phyloP scores from a whole-genome alignment of 2,888 invertebrate species.

The Sepiola atlantica region DNA sequence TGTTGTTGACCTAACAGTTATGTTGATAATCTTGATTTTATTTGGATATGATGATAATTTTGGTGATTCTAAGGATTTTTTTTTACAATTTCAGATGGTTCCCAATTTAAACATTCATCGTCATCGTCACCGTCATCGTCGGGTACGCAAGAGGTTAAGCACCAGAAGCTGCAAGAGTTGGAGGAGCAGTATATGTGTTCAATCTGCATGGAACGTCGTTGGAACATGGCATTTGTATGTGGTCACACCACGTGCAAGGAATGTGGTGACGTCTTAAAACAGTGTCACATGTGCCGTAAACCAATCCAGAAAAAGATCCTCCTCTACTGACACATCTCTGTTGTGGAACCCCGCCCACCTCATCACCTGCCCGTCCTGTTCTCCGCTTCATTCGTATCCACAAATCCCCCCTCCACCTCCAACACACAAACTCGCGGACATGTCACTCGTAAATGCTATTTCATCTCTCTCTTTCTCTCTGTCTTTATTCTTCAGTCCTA shows the following conservation, averaged over 20 bases:
- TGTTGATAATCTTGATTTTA: too few relatives aligned
- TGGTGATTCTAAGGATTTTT: not conserved
- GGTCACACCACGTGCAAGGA: conserved; percentile 89
- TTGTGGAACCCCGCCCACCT: not conserved
- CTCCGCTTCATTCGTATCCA: conserved; percentile 34
- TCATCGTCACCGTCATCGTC: conserved; percentile 34
- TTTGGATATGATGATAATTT: too few relatives aligned
- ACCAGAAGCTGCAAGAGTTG: conserved; percentile 83
- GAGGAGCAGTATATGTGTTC: conserved; percentile 90
- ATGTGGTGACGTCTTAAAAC: conserved; percentile 86
- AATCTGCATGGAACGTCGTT: conserved; percentile 89
- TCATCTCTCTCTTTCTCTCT: conserved; percentile 16
- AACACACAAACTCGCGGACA: not conserved
- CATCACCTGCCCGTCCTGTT: conserved; percentile 36
- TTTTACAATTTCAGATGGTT: conserved; percentile 40
- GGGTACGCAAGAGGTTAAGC: conserved; percentile 48
- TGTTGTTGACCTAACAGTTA: too few relatives aligned
- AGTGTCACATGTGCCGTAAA: conserved; percentile 90
- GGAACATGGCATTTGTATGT: conserved; percentile 90
- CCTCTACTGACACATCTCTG: conserved; percentile 74
- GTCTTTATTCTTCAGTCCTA: not conserved
- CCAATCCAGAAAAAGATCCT: conserved; percentile 84
- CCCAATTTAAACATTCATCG: not conserved
- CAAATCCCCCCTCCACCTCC: conserved; percentile 32
- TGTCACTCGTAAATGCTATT: not conserved